Percentiles rank a stretch among this genome's conserved stretches.
These are phyloP conservation scores for Umimayanthus kanabou DNA, from an alignment of 92 coral and sea anemone species.

Conservation along the genomic window DNA sequence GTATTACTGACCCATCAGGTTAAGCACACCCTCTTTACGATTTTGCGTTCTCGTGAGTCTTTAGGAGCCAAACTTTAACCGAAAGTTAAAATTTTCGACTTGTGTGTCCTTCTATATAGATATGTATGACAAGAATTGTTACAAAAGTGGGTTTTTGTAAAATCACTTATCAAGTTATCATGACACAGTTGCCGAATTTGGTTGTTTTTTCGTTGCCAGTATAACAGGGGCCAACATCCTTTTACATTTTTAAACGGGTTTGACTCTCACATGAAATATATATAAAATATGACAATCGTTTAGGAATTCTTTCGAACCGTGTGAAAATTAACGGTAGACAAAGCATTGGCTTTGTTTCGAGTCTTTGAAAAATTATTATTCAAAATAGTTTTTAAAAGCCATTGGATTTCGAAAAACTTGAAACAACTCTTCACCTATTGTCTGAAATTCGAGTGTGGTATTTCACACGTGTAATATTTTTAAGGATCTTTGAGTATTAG, in stretches of 20 bases:
- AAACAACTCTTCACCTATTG: background rate
- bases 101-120: background rate
- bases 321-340: too few relatives aligned
- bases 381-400: background rate
- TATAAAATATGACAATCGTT: too few relatives aligned
- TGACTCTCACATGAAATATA: too few relatives aligned
- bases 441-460: background rate
- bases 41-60: too few relatives aligned
- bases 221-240: background rate
- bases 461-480: conserved; percentile 1
- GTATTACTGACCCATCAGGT: too few relatives aligned
- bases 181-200: background rate
- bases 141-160: too few relatives aligned
- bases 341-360: too few relatives aligned
- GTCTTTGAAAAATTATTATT: background rate
- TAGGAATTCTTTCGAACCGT: background rate
- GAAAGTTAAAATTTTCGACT: too few relatives aligned
- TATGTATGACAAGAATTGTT: background rate
- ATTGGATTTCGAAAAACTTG: background rate
- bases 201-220: background rate
- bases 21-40: background rate
- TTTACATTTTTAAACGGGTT: background rate
- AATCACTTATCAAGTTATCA: background rate
- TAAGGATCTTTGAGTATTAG: conserved; percentile 1
- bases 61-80: background rate